phyloP scores from a whole-genome alignment of 2,888 invertebrate genomes.

The Horisme vitalbata region DNA sequence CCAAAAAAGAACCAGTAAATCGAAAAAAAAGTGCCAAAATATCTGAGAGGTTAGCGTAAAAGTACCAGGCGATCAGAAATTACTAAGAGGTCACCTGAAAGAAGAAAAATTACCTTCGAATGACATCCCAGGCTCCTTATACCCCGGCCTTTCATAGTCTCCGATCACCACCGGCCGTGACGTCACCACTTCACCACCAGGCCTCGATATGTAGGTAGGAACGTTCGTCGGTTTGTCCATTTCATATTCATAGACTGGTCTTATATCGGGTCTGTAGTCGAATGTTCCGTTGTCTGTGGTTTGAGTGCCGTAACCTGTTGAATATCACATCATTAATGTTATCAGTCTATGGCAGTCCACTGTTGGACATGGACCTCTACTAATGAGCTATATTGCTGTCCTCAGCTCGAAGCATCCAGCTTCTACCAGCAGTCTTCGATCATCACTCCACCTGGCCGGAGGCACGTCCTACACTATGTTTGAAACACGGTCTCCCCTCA shows the following conservation, averaged over 20 bases:
- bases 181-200: constrained; percentile 62
- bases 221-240: constrained; percentile 55
- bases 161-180: constrained; percentile 64
- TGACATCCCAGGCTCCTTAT: constrained; percentile 49
- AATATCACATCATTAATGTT: too few species aligned
- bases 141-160: constrained; percentile 49
- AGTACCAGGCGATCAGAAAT: constrained; percentile 2
- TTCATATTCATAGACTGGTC: constrained; percentile 70
- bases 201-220: constrained; percentile 59
- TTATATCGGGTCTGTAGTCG: constrained; percentile 43
- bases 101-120: constrained; percentile 42
- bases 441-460: too few species aligned
- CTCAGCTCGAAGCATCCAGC: too few species aligned
- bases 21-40: too few species aligned
- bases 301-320: constrained; percentile 26
- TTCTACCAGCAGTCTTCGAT: too few species aligned
- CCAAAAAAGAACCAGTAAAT: too few species aligned
- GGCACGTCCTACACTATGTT: too few species aligned
- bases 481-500: too few species aligned
- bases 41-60: too few species aligned
- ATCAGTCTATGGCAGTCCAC: too few species aligned
- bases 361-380: too few species aligned
- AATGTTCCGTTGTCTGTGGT: not conserved
- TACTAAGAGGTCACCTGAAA: not conserved
- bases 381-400: too few species aligned